phyloP scores from a whole-genome alignment of 37 sponge, comb jelly and placozoan genomes.

The Cliona cf. orientalis region DNA sequence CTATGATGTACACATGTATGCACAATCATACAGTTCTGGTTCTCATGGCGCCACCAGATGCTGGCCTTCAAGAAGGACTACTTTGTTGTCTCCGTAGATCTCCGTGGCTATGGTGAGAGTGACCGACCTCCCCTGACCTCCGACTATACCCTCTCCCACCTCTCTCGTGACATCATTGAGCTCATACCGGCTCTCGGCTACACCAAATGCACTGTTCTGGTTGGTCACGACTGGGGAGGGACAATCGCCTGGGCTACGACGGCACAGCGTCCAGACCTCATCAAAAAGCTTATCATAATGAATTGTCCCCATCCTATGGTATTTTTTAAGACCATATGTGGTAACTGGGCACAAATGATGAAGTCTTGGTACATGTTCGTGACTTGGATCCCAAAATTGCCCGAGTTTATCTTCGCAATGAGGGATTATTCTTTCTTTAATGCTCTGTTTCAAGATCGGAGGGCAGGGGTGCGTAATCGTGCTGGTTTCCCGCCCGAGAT shows the following conservation, averaged over 20 bases:
- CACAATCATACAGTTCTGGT: constrained; percentile 75
- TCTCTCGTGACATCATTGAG: constrained; percentile 59
- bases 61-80: constrained; percentile 65
- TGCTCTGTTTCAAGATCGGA: constrained; percentile 9
- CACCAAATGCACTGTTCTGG: constrained; percentile 49
- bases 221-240: constrained; percentile 75
- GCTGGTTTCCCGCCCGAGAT: constrained; percentile 45
- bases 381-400: constrained; percentile 60
- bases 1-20: no score
- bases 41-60: constrained; percentile 78
- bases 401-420: constrained; percentile 51
- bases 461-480: constrained; percentile 34
- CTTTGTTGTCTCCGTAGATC: constrained; percentile 69
- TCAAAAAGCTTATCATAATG: constrained; percentile 54
- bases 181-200: constrained; percentile 66
- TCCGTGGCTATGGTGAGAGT: constrained; percentile 64
- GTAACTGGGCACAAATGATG: constrained; percentile 26
- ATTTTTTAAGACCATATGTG: neutral
- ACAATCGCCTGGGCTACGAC: constrained; percentile 61
- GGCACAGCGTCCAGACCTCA: constrained; percentile 57
- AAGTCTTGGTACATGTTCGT: constrained; percentile 51
- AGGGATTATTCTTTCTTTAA: constrained; percentile 51
- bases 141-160: constrained; percentile 44
- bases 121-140: constrained; percentile 55
- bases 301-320: constrained; percentile 62